A percentile compares a stretch with the other conserved stretches of the same genome.
phyloP scores from a whole-genome alignment of 2,113 vertebrate genomes.

The Rallus limicola region DNA sequence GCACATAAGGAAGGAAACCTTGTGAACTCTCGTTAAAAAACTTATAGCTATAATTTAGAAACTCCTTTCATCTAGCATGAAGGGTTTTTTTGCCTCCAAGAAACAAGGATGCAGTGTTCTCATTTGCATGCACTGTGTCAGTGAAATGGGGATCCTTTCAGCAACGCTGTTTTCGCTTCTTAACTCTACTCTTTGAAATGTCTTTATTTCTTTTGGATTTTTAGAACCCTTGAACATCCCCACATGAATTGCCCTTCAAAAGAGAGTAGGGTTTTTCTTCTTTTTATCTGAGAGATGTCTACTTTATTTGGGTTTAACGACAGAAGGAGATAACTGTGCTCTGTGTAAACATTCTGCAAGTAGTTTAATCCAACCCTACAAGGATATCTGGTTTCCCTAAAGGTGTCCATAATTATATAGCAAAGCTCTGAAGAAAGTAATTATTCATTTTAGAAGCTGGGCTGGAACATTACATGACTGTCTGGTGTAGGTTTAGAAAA shows the following conservation, averaged over 20 bases:
- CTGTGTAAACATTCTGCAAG: background rate
- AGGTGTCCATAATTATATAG: background rate
- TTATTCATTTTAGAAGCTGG: conserved; percentile 1
- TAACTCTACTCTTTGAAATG: background rate
- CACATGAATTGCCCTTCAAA: background rate
- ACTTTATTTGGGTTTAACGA: background rate
- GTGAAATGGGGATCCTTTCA: background rate
- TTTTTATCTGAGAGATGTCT: background rate
- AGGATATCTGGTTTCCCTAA: conserved; percentile 25
- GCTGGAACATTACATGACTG: background rate
- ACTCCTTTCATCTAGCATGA: conserved; percentile 56
- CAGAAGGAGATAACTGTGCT: background rate
- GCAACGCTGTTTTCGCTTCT: background rate
- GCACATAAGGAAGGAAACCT: conserved; percentile 8
- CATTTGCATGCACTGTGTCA: conserved; percentile 31
- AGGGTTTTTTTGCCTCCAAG: conserved; percentile 13
- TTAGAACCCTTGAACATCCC: background rate
- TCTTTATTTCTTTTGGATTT: background rate
- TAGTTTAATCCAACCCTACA: background rate
- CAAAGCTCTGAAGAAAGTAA: conserved; percentile 5
- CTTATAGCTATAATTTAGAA: conserved; percentile 38
- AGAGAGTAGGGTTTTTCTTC: background rate
- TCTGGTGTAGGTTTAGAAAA: background rate
- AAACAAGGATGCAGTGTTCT: conserved; percentile 42
- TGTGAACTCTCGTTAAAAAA: conserved; percentile 56